Evolutionary conservation across 2,888 invertebrate genomes (phyloP).

Genomic region (Phania funesta): DNA sequence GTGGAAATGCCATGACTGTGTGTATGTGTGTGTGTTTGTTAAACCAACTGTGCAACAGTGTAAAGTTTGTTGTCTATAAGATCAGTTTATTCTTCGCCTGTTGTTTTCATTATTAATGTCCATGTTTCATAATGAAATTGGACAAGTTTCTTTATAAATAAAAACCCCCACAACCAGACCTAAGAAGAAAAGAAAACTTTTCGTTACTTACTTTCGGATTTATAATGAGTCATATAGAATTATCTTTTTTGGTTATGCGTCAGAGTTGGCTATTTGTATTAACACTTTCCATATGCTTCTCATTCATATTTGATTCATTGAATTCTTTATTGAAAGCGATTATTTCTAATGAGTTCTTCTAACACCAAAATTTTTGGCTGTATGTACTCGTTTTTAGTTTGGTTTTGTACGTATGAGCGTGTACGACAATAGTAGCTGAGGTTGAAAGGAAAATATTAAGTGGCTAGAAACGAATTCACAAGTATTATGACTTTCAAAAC

Average conservation of each 20-base stretch:
- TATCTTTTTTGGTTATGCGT: background rate
- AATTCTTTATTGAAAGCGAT: constrained; percentile 53
- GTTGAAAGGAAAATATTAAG: background rate
- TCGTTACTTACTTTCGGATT: background rate
- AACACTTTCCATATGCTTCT: constrained; percentile 9
- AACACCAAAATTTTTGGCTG: constrained; percentile 25
- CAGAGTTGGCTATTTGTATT: background rate
- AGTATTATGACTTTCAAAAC: background rate
- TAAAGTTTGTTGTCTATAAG: constrained; percentile 32
- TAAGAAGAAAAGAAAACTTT: background rate
- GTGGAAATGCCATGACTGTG: constrained; percentile 15
- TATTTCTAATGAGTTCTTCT: constrained; percentile 22
- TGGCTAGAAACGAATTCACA: background rate
- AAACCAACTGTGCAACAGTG: constrained; percentile 58
- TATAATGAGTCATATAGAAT: constrained; percentile 34
- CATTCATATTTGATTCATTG: constrained; percentile 29
- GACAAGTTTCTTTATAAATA: constrained; percentile 58
- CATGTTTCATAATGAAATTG: constrained; percentile 65
- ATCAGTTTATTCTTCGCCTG: constrained; percentile 32
- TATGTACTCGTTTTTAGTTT: background rate
- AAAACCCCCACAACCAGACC: background rate
- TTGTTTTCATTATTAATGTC: constrained; percentile 59
- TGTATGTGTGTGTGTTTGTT: constrained; percentile 24
- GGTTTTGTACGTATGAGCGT: background rate
- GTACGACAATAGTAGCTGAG: background rate